Evolutionary conservation across 1,140 invertebrate species (phyloP), one percentile per base, ranked within the genome.

Genomic region (Geopemphigus sp.): DNA sequence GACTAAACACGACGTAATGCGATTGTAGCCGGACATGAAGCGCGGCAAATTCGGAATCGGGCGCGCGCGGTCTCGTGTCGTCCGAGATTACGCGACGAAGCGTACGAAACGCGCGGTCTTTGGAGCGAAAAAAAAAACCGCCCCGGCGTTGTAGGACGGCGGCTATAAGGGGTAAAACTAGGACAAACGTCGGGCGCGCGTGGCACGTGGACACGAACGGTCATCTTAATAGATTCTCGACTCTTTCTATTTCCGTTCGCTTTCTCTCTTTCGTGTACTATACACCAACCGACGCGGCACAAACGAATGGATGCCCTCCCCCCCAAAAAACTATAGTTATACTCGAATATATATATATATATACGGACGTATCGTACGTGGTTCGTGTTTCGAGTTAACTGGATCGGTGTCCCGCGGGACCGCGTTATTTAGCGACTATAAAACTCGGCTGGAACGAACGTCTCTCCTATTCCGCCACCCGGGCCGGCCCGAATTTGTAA

Each of bases 341-440:
- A 39, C 32, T 4, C 32, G 32, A 4, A 39, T 39, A 39, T 39
- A 39, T n/a, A n/a, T n/a, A n/a, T n/a, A n/a, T n/a, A n/a, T n/a
- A n/a, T n/a, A n/a, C n/a, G n/a, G n/a, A 8, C 8, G 8, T 39
- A 39, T 39, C 32, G 32, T 39, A 4, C 32, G 32, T 22, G 12
- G 19, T 39, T 39, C 32, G 6, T 45, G 32, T 66, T 39, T 1
- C 22, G 45, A 17, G 29, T 50, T 24, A 47, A 68, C 22, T 15
- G n/a, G 32, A 3, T 3, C 12, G 14, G 22, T 0, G 64, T 68
- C 64, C 64, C 45, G 1, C 0, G 64, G 2, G 64, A 68, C 14
- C 45, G 5, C 5, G 45, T 68, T 68, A 32, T 68, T 68, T 50
- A 50, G 64, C n/a, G 32, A 50, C 64, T 14, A 50, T 68, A 68